phyloP scores from a whole-genome alignment of 2,888 invertebrate genomes.

The Caenorhabditis sp. region DNA sequence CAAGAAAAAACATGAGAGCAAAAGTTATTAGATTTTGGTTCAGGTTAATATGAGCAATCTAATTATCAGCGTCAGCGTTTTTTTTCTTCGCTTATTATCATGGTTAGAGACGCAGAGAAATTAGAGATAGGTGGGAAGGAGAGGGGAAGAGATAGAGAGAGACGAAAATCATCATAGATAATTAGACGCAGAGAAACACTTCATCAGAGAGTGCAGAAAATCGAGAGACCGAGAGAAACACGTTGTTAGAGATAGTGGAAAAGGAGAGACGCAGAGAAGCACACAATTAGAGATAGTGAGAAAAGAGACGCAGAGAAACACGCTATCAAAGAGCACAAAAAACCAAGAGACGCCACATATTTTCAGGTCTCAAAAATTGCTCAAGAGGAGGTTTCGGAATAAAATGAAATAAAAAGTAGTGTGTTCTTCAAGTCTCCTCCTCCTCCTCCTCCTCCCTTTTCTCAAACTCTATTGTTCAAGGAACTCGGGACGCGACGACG shows the following conservation, averaged over 20 bases:
- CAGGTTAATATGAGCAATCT: neutral
- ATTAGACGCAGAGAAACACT: too few species aligned
- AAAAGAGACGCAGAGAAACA: slow-evolving; percentile 2
- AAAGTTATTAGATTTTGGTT: neutral
- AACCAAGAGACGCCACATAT: neutral
- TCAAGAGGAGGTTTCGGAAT: neutral
- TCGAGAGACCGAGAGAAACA: too few species aligned
- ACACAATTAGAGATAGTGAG: neutral
- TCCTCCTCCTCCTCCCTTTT: too few species aligned
- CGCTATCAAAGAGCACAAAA: slow-evolving; percentile 5
- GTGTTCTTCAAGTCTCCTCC: neutral
- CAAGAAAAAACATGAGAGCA: too few species aligned
- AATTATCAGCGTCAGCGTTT: neutral
- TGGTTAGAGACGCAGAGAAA: too few species aligned
- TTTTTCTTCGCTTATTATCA: too few species aligned
- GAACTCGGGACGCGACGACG: too few species aligned
- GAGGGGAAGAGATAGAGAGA: slow-evolving; percentile 2
- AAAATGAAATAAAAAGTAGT: neutral
- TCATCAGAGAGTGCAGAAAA: too few species aligned
- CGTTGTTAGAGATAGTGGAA: too few species aligned
- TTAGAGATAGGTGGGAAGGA: neutral
- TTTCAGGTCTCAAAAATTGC: neutral
- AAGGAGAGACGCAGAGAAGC: slow-evolving; percentile 4
- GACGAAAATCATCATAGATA: neutral
- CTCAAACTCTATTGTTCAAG: too few species aligned